Base-by-base conservation (phyloP, 2,113 vertebrate genomes). In the Falco punctatus region DNA sequence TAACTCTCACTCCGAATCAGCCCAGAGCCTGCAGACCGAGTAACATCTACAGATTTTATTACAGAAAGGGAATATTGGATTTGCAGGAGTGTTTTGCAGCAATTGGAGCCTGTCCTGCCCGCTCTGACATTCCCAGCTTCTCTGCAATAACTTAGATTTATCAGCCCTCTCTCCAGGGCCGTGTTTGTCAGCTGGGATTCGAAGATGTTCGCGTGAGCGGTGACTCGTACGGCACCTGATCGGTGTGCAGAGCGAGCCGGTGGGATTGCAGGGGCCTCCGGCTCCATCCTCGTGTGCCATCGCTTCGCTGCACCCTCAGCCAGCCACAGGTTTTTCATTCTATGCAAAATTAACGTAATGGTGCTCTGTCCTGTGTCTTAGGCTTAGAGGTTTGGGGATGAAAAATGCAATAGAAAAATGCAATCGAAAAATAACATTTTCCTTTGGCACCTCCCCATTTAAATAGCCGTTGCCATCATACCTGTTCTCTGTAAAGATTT, bases 191-290 rank as follows among this genome's bases (percentile, higher is more conserved):
- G 61, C 54, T 1, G 2, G 52, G 54, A 22, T 58, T 64, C 1
- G 24, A 12, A 70, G 73, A 38, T 18, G 15, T 15, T 78, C 26
- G 0, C 21, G 2, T 42, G 52, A 81, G 19, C 1, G 4, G 18
- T 23, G 77, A 17, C 74, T 78, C 0, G 0, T 8, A 3, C 2
- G 23, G 57, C 30, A 65, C 26, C 81, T 65, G 44, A 59, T 84
- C 1, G 0, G 58, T 2, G 3, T 17, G 26, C 61, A 70, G n/a
- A 74, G 49, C 0, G 4, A 67, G 21, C 61, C 18, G 24, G 21
- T 1, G 12, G 57, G 46, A 20, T 13, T 5, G 27, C 52, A 19
- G 26, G 21, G 23, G 6, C 11, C 26, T 3, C 59, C 6, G 0
- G 20, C 74, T 90, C 32, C 19, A 1, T 58, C 61, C 48, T 44